phyloP scores from a whole-genome alignment of 1,140 invertebrate species.

The Aphelenchoides besseyi region DNA sequence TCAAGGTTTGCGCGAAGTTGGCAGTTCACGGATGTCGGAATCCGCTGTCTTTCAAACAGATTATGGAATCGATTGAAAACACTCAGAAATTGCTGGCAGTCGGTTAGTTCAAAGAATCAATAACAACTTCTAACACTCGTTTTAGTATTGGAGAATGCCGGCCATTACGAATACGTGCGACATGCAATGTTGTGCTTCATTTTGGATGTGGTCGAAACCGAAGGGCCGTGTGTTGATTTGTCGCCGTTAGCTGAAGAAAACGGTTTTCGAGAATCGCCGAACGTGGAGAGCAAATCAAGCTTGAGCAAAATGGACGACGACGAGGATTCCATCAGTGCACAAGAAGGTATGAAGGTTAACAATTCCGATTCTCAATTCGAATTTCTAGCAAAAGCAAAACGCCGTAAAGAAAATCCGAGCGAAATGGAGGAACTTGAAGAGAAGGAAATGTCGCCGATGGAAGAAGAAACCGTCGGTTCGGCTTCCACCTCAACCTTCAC shows the following conservation, averaged over 20 bases:
- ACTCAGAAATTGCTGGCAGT: slow-evolving; percentile 11
- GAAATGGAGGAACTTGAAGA: background rate
- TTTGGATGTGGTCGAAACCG: slow-evolving; percentile 15
- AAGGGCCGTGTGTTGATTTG: background rate
- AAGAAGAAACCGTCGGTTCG: background rate
- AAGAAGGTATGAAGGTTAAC: background rate
- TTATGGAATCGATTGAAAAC: background rate
- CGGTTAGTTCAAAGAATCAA: background rate
- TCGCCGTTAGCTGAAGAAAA: background rate
- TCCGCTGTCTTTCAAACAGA: slow-evolving; percentile 11
- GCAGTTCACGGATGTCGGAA: slow-evolving; percentile 9
- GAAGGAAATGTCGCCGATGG: slow-evolving; percentile 9
- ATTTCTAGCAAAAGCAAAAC: background rate
- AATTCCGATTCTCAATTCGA: background rate
- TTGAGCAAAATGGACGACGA: background rate
- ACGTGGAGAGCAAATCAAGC: background rate
- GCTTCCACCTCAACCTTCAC: slow-evolving; percentile 8
- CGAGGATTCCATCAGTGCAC: background rate
- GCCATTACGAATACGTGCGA: background rate
- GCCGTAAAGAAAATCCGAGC: background rate
- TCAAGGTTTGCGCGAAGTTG: slow-evolving; percentile 14
- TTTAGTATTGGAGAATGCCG: slow-evolving; percentile 20
- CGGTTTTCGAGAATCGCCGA: background rate
- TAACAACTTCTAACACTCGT: background rate
- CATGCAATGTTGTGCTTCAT: slow-evolving; percentile 5